phyloP scores from a whole-genome alignment of 2,113 vertebrate species.

The Pristiophorus japonicus region DNA sequence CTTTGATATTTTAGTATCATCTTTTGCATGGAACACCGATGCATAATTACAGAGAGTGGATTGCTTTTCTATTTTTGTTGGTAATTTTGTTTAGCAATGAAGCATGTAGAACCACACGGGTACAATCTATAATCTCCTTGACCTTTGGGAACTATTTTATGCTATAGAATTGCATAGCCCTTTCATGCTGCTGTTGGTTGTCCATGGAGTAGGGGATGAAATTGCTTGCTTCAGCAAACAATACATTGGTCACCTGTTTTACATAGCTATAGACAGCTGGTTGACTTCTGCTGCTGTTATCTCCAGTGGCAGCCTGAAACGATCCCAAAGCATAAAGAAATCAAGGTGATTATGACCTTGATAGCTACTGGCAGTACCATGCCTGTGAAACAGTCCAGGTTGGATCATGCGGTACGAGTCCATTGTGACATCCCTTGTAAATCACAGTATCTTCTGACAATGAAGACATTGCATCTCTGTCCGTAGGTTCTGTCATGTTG shows the following conservation, averaged over 20 bases:
- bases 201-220: background rate
- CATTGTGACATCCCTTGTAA: background rate
- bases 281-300: background rate
- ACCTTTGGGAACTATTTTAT: background rate
- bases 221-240: background rate
- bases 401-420: background rate
- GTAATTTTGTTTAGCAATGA: background rate
- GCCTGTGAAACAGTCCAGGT: background rate
- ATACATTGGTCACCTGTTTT: background rate
- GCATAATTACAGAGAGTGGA: background rate
- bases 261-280: background rate
- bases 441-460: background rate
- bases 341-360: background rate
- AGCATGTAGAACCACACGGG: background rate
- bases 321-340: background rate
- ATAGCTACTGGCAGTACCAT: background rate
- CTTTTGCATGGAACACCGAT: background rate
- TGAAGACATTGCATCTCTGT: background rate
- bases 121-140: background rate
- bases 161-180: background rate
- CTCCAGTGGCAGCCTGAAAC: background rate
- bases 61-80: background rate
- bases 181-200: background rate
- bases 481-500: background rate
- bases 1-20: background rate